Evolutionary conservation across 2,113 vertebrate genomes (phyloP), one percentile per base, ranked within the genome.

Genomic region (Capreolus pygargus): DNA sequence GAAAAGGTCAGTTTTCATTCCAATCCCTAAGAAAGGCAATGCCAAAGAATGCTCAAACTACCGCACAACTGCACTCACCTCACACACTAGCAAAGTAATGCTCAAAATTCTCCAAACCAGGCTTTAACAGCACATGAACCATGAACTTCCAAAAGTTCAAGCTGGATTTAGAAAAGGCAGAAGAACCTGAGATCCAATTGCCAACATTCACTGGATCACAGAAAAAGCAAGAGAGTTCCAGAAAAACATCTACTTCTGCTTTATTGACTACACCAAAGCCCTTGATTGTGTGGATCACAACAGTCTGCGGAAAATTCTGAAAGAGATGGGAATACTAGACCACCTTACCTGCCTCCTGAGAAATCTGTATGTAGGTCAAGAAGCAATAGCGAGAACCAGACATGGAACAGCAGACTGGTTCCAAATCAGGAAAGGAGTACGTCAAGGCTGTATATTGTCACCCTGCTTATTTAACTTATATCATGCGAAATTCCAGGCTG

Each of bases 401-500:
- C 14, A 61, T 61, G 60, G 14, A 61, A 33, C 28, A 61, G 33
- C 14, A 33, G 30, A 33, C 30, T 61, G 60, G 60, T 61, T 61
- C 30, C 60, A 33, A 61, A 33, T 61, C 14, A 0, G 60, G 60
- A 33, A 61, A 61, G 28, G 60, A 61, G 30, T 61, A 33, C 3
- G 0, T 33, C 14, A 61, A 61, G 60, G 60, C 28, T 61, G 60
- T 33, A 16, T 61, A 61, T 33, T 61, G 1, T 61, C 60, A 30
- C 6, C 60, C 28, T 33, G 28, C 28, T 30, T 61, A 61, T 30
- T 61, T 61, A 33, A 61, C 60, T 61, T 61, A 16, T 61, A 61
- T 61, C 14, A 61, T 61, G 28, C 0, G 28, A 61, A 33, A 61
- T 61, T 13, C 60, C 2, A 0, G 60, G 14, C 60, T 61, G 30